phyloP scores from a whole-genome alignment of 2,797 vertebrate genomes.

The Spinus olivaceus region DNA sequence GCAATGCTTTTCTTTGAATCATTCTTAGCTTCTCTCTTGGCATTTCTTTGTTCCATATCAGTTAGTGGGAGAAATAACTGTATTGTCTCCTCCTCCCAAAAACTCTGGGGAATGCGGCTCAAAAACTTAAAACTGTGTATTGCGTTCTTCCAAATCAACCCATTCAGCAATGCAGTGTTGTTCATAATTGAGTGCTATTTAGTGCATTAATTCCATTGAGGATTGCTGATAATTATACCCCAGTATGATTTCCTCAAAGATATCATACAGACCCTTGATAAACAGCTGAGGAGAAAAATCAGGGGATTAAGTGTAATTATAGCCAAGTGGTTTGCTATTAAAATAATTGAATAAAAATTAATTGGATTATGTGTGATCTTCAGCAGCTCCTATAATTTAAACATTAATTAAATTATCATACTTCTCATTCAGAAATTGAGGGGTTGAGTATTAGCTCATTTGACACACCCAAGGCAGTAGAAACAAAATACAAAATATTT shows the following conservation, averaged over 20 bases:
- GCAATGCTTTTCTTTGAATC: not conserved
- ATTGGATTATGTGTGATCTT: conserved; percentile 75
- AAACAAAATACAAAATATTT: conserved; percentile 18
- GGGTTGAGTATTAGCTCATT: conserved; percentile 55
- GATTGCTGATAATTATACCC: conserved; percentile 63
- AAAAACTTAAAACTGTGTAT: not conserved
- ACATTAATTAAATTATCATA: conserved; percentile 76
- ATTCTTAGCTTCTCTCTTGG: not conserved
- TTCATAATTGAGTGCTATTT: conserved; percentile 51
- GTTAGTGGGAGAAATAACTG: not conserved
- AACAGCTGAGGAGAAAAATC: conserved; percentile 66
- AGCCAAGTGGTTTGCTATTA: conserved; percentile 70
- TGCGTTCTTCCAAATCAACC: conserved; percentile 2
- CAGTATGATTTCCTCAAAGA: conserved; percentile 68
- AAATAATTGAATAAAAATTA: conserved; percentile 74
- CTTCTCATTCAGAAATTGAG: conserved; percentile 48
- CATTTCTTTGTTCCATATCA: not conserved
- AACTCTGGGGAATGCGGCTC: not conserved
- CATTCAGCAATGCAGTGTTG: not conserved
- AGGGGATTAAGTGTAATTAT: conserved; percentile 72
- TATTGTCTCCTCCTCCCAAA: not conserved
- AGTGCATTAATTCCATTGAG: conserved; percentile 48
- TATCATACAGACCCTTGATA: conserved; percentile 64
- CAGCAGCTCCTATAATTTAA: conserved; percentile 64
- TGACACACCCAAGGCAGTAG: conserved; percentile 17